These are phyloP conservation scores for Smittia sp. DNA, from an alignment of 2,888 invertebrate species.

Conservation along the genomic window DNA sequence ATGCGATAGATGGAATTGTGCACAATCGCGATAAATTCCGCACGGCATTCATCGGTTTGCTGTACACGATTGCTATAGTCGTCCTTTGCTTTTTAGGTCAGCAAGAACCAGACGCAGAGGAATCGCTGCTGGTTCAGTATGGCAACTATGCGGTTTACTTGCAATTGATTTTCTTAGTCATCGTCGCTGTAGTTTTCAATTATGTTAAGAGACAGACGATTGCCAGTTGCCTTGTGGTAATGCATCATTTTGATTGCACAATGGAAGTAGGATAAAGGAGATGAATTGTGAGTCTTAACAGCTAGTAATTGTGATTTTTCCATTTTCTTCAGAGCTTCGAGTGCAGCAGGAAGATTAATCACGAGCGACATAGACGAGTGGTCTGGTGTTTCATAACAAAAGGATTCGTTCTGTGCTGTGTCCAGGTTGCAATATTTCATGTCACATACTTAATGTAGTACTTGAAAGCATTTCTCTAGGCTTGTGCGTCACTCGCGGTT, in stretches of 20 bases:
- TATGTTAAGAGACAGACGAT: constrained; percentile 14
- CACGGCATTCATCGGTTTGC: not conserved
- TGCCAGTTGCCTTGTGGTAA: constrained; percentile 13
- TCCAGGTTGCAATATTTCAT: too few relatives aligned
- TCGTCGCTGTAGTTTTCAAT: constrained; percentile 19
- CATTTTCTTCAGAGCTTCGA: not conserved
- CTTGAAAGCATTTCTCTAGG: too few relatives aligned
- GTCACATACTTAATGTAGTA: too few relatives aligned
- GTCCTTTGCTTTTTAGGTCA: not conserved
- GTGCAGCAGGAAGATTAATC: not conserved
- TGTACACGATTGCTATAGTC: not conserved
- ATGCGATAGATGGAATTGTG: not conserved
- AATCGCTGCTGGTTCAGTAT: constrained; percentile 1
- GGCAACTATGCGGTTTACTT: not conserved
- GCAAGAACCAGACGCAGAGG: not conserved
- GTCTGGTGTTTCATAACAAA: not conserved
- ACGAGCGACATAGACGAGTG: not conserved
- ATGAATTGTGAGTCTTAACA: too few relatives aligned
- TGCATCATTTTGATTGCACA: constrained; percentile 23
- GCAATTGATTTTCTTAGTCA: not conserved
- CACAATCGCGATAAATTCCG: not conserved
- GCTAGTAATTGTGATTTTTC: too few relatives aligned
- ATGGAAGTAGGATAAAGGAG: not conserved
- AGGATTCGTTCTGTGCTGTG: too few relatives aligned
- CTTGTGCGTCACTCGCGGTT: too few relatives aligned